Evolutionary conservation across 2,797 vertebrate genomes (phyloP).

Genomic region (Uromys caudimaculatus): DNA sequence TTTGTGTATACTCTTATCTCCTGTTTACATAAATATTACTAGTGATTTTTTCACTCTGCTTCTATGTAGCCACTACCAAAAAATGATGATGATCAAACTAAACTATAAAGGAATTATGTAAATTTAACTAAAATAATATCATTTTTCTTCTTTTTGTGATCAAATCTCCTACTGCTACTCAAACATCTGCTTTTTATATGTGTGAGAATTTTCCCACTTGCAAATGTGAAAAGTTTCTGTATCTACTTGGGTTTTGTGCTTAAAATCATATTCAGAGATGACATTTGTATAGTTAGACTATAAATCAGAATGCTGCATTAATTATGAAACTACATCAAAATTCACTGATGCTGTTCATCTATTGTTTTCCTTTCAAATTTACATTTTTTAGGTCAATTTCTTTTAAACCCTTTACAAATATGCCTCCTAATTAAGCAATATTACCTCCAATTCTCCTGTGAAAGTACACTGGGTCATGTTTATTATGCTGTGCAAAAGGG

Average conservation of each 20-base stretch:
- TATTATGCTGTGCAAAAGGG: neutral
- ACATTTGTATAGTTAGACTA: conserved; percentile 31
- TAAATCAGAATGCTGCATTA: conserved; percentile 25
- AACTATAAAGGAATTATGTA: conserved; percentile 57
- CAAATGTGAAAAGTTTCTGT: conserved; percentile 33
- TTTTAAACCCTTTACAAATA: conserved; percentile 28
- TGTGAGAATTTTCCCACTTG: conserved; percentile 53
- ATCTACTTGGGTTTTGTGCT: conserved; percentile 65
- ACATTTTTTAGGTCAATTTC: conserved; percentile 40
- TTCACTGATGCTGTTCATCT: neutral
- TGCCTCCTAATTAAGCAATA: neutral
- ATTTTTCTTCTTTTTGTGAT: conserved; percentile 37
- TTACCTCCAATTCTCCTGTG: conserved; percentile 36
- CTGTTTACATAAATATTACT: neutral
- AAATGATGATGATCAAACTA: conserved; percentile 43
- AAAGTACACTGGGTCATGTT: neutral
- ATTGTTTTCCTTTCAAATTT: neutral
- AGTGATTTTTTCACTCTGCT: neutral
- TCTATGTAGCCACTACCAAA: neutral
- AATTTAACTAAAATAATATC: conserved; percentile 32
- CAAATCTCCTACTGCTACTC: conserved; percentile 28
- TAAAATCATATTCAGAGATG: conserved; percentile 63
- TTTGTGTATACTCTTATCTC: neutral
- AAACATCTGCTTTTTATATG: conserved; percentile 63
- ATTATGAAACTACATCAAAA: conserved; percentile 31